These are phyloP conservation scores for Bubalus kerabau DNA, from an alignment of 2,113 vertebrate genomes.

Conservation along the genomic window DNA sequence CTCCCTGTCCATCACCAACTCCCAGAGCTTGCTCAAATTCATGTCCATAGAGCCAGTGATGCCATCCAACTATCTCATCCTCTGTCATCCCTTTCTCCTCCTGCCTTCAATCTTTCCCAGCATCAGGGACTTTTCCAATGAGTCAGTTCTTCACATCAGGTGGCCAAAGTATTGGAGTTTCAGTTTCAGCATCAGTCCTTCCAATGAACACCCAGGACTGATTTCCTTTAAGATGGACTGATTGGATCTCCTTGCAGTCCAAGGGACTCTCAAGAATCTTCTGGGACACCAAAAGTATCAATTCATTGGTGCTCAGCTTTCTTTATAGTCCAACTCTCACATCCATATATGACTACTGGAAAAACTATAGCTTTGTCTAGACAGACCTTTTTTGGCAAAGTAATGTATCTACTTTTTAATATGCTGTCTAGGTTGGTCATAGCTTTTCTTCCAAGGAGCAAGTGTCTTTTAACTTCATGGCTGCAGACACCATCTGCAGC, in stretches of 20 bases:
- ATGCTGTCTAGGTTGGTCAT: neutral
- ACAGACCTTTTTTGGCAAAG: neutral
- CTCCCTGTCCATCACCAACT: neutral
- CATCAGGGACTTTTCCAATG: neutral
- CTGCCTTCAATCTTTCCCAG: neutral
- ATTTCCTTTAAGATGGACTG: neutral
- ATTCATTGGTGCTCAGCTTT: neutral
- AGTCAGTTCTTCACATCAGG: accelerated
- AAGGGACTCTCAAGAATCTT: neutral
- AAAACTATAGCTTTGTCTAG: neutral
- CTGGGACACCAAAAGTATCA: neutral
- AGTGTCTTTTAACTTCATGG: neutral
- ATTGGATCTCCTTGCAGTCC: neutral
- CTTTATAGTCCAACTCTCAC: neutral
- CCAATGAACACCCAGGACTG: neutral
- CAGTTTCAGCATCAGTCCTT: neutral
- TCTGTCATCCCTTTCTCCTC: neutral
- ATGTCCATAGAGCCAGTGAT: neutral
- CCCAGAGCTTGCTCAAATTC: neutral
- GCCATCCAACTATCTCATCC: neutral
- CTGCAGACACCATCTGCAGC: neutral
- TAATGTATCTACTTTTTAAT: neutral
- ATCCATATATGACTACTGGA: neutral
- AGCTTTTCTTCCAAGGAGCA: neutral
- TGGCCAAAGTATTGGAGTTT: neutral